These are phyloP conservation scores for Rhincodon typus DNA, from an alignment of 2,797 vertebrate genomes.

Conservation along the genomic window DNA sequence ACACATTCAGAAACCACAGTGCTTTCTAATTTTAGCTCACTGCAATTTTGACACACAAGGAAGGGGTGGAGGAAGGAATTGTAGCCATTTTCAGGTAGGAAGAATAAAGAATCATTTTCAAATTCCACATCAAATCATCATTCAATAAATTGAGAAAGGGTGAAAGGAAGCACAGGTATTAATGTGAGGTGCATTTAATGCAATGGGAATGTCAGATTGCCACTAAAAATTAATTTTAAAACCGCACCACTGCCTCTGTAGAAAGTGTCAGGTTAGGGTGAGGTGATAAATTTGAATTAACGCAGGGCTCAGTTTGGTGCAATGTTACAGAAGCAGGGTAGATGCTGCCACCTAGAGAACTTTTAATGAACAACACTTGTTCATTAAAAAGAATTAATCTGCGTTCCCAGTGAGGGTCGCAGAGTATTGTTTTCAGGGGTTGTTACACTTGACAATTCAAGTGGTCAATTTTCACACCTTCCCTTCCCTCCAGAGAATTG, in stretches of 20 bases:
- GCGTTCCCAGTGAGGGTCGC: no score
- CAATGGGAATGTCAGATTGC: background rate
- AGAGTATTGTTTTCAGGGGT: background rate
- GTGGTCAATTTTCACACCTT: background rate
- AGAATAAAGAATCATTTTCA: background rate
- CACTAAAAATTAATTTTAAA: constrained; percentile 8
- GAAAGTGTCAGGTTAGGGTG: background rate
- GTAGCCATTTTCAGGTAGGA: background rate
- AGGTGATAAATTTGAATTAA: background rate
- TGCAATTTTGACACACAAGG: background rate
- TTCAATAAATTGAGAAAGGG: background rate
- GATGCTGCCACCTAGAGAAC: constrained; percentile 8
- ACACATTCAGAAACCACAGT: background rate
- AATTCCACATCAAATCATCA: background rate
- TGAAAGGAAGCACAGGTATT: background rate
- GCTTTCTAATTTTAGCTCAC: background rate
- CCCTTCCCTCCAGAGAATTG: background rate
- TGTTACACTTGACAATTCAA: background rate
- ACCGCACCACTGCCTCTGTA: background rate
- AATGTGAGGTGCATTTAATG: background rate
- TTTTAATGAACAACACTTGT: background rate
- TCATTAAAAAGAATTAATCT: background rate
- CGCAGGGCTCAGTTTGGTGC: background rate
- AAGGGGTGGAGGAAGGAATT: background rate
- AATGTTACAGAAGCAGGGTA: background rate